A percentile compares a stretch with the other conserved stretches of the same genome.
Evolutionary conservation across 2,888 invertebrate genomes (phyloP).

Genomic region (Stenotaenia linearis): DNA sequence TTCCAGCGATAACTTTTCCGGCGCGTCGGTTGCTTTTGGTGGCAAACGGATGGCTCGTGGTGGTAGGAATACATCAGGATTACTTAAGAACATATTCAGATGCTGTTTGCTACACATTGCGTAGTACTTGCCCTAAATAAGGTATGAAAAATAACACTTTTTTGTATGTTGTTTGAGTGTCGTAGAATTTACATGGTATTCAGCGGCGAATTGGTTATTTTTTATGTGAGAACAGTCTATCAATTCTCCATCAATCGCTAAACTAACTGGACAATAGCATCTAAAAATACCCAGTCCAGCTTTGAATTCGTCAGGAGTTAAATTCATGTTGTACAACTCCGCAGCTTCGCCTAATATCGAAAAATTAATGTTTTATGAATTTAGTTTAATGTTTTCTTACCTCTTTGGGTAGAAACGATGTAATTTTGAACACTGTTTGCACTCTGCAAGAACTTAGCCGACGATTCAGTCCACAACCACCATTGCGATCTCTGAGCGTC

Average conservation of each 20-base stretch:
- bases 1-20: neutral
- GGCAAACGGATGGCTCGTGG: neutral
- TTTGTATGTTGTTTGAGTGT: too few relatives aligned
- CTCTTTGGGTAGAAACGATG: neutral
- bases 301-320: neutral
- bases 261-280: neutral
- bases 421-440: neutral
- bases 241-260: neutral
- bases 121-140: neutral
- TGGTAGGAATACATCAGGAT: neutral
- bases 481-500: neutral
- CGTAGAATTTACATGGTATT: neutral
- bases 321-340: neutral
- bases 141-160: neutral
- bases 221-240: neutral
- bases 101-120: neutral
- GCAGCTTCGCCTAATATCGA: too few relatives aligned
- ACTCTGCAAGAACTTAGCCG: neutral
- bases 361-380: too few relatives aligned
- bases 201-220: neutral
- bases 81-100: neutral
- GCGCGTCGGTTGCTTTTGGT: neutral
- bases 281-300: neutral
- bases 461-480: neutral
- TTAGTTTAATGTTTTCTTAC: too few relatives aligned